Evolutionary conservation across 1,140 invertebrate species (phyloP), one percentile per base, ranked within the genome.

Genomic region (Drosophila lacteicornis): DNA sequence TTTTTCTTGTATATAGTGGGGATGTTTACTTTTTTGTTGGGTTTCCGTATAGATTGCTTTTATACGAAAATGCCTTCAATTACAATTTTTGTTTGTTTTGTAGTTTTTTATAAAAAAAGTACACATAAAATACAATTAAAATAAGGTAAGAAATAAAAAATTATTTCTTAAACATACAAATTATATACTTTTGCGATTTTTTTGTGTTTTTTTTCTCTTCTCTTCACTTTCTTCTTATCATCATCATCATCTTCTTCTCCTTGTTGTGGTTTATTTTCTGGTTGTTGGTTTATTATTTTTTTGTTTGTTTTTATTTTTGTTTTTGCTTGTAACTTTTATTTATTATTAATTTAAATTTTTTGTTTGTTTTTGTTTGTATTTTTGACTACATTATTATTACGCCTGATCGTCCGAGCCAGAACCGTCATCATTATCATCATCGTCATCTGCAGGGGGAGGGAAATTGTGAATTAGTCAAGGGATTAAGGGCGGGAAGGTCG

Each of bases 321-420:
- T 91, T 83, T 91, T 85, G 79, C 82, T 91, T 91, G 80, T 86
- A 91, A 80, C 75, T 85, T 91, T 82, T 85, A 86, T 86, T 90
- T 81, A 81, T 83, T 90, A 90, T 92, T 92, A 91, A 91, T 91
- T 91, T 91, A 88, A 84, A 75, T 91, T 87, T 56, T 80, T 84
- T 88, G 83, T 59, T 83, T 79, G 61, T 83, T 81, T 66, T 67
- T 73, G 80, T 70, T 76, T 90, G 82, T 77, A 78, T 91, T 74
- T 88, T 92, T 92, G 91, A 92, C 91, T 92, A 92, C 91, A 91
- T 90, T 85, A 91, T 92, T 91, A 92, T 92, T 92, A 92, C 91
- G 91, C 91, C 76, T 92, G 88, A 82, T 92, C 91, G 69, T 92
- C 91, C 67, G 91, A 92, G 60, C 91, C 91, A 67, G 91, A 92